Evolutionary conservation across 2,113 vertebrate genomes (phyloP), one percentile per base, ranked within the genome.

Genomic region (Willisornis vidua): DNA sequence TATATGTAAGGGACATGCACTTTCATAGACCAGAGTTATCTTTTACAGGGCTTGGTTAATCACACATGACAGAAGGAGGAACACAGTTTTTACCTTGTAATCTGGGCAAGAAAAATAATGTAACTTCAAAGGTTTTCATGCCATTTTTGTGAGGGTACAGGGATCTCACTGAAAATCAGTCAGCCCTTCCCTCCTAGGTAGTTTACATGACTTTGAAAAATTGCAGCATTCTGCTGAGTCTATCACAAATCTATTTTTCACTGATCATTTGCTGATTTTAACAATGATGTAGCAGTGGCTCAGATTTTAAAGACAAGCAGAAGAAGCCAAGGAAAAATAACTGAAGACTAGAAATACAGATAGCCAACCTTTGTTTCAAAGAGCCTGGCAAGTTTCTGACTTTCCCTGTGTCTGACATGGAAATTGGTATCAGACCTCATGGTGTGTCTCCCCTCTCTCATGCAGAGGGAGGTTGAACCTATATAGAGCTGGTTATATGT

Each of bases 1-100:
- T 11, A 1, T 46, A 4, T 2, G 3, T 48, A 19, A 68, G 16
- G 20, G 28, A 43, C 3, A 2, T 6, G 14, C 0, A 1, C 20
- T 70, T 85, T 61, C 33, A 18, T 2, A 59, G 58, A 24, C 25
- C 4, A 33, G 19, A 54, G 16, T 1, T 68, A 25, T 19, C 20
- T 66, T 45, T 61, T 49, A 45, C 18, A 58, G 55, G 37, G 10
- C 19, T n/a, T 77, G 14, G 17, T 29, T 66, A 74, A 24, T 39
- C 23, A 31, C 48, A 22, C 6, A 9, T 14, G 24, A 39, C 46
- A n/a, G 14, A 62, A 79, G 28, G 15, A 61, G 6, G 6, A 66
- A 6, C 7, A 29, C 14, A 49, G 25, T 58, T 87, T 84, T 77
- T 24, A 25, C 11, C 22, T 4, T 5, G 26, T 24, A 52, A 19